phyloP scores from a whole-genome alignment of 2,797 vertebrate species.

The Numenius phaeopus region DNA sequence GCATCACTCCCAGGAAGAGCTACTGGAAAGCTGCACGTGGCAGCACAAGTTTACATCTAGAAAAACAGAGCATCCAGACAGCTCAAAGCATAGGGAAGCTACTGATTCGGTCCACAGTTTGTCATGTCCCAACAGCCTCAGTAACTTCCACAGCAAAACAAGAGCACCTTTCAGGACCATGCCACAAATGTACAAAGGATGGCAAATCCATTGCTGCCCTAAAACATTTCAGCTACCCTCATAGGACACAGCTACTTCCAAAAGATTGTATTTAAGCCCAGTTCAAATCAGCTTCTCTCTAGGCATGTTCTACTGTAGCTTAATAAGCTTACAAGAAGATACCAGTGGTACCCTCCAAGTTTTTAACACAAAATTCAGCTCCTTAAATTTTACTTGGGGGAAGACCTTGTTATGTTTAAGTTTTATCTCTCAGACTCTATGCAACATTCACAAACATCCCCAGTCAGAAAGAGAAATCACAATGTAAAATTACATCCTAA shows the following conservation, averaged over 20 bases:
- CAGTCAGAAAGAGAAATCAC: not conserved
- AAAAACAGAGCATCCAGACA: not conserved
- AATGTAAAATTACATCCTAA: not conserved
- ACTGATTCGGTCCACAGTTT: not conserved
- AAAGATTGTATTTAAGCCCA: not conserved
- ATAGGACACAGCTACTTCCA: not conserved
- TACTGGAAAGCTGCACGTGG: not conserved
- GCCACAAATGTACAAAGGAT: not conserved
- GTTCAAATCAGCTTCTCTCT: not conserved
- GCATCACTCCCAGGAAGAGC: not conserved
- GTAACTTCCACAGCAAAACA: not conserved
- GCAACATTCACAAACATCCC: not conserved
- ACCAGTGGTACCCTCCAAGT: not conserved
- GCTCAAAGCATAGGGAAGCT: not conserved
- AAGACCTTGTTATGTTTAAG: not conserved
- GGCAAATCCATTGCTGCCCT: not conserved
- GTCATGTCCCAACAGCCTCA: not conserved
- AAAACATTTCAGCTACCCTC: not conserved
- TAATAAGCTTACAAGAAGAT: not conserved
- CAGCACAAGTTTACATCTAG: not conserved
- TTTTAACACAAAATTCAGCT: not conserved
- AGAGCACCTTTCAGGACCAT: not conserved
- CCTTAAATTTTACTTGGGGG: not conserved
- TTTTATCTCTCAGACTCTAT: not conserved
- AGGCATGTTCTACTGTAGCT: not conserved